Evolutionary conservation across 1,140 invertebrate genomes (phyloP).

Genomic region (Wiebesia pumilae): DNA sequence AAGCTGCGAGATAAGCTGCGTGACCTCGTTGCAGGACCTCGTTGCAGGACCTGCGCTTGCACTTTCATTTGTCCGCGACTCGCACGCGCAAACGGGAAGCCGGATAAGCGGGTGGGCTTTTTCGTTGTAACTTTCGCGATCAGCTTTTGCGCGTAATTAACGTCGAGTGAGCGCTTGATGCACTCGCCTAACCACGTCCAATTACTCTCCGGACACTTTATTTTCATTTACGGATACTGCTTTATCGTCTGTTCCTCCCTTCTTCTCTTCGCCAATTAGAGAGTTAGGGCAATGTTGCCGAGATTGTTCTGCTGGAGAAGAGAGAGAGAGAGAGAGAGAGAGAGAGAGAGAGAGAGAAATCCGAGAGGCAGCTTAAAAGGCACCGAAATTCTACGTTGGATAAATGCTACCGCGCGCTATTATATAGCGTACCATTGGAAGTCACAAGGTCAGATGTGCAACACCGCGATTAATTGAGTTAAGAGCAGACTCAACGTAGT

Average conservation of each 20-base stretch:
- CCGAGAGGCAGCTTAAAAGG: no score
- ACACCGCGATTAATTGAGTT: background rate
- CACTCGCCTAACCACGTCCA: no score
- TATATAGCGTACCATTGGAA: background rate
- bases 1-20: no score
- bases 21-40: background rate
- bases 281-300: no score
- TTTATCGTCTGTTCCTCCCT: background rate
- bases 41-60: background rate
- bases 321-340: no score
- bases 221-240: background rate
- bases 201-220: no score
- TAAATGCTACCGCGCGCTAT: no score
- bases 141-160: no score
- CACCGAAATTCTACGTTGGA: no score
- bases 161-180: no score
- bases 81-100: background rate
- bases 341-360: no score
- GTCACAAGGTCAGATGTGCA: background rate
- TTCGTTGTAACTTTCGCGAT: background rate
- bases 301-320: no score
- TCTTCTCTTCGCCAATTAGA: background rate
- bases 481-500: background rate
- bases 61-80: background rate
- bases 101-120: background rate